These are phyloP conservation scores for Uloborus diversus DNA, from an alignment of 1,140 invertebrate genomes.

Conservation along the genomic window DNA sequence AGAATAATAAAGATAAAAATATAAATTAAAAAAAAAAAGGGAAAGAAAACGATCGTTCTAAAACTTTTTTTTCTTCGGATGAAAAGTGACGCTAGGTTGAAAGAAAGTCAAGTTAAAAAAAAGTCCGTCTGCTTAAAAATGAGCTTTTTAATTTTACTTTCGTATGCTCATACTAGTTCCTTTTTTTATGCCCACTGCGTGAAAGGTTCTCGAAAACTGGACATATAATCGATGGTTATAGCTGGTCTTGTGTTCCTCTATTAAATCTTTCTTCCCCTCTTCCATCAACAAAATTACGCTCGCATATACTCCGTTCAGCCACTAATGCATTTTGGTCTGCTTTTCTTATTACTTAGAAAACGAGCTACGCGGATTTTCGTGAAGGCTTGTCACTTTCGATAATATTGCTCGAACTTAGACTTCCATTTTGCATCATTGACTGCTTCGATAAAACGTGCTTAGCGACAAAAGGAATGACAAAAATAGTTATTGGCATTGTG, in stretches of 20 bases:
- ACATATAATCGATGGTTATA: constrained; percentile 55
- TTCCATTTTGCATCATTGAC: constrained; percentile 51
- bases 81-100: neutral
- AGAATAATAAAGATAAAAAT: too few species aligned
- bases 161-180: constrained; percentile 5
- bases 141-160: constrained; percentile 36
- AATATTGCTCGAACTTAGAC: constrained; percentile 51
- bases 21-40: neutral
- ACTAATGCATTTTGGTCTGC: constrained; percentile 49
- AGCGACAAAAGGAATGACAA: constrained; percentile 47
- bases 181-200: constrained; percentile 17
- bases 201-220: constrained; percentile 41
- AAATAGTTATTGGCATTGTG: constrained; percentile 49
- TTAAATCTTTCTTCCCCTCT: constrained; percentile 43
- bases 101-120: neutral
- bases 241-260: constrained; percentile 44
- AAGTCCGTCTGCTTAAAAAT: constrained; percentile 42
- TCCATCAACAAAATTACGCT: constrained; percentile 53
- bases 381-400: constrained; percentile 52
- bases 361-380: constrained; percentile 27
- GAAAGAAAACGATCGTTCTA: neutral
- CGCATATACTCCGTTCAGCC: constrained; percentile 39
- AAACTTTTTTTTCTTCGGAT: neutral
- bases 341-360: constrained; percentile 41
- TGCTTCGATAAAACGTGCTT: constrained; percentile 47